A percentile compares a stretch with the other conserved stretches of the same genome.
Conservation (phyloP, 2,888 invertebrate genomes). For the Lycocerus yunnanus region DNA sequence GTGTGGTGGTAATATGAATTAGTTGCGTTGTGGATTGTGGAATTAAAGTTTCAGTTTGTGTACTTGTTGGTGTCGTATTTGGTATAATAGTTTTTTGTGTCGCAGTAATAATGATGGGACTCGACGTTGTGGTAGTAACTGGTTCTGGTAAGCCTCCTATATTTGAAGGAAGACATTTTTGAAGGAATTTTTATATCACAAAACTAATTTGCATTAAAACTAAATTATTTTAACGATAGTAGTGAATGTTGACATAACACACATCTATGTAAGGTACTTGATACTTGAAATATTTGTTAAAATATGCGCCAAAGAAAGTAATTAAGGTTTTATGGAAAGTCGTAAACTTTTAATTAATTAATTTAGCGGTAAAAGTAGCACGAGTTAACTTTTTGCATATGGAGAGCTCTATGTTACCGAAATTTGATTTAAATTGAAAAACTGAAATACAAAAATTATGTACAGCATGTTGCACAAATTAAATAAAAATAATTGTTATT, state of each 20-base stretch:
- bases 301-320: not conserved
- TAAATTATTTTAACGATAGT: not conserved
- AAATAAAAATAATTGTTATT: too few species aligned
- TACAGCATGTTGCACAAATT: too few species aligned
- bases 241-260: not conserved
- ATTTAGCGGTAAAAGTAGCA: not conserved
- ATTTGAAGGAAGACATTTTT: not conserved
- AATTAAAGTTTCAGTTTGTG: not conserved
- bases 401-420: too few species aligned
- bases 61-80: not conserved
- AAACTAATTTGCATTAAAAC: not conserved
- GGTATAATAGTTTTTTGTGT: slow-evolving; percentile 1
- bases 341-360: not conserved
- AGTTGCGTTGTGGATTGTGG: not conserved
- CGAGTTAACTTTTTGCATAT: not conserved
- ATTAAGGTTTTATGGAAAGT: not conserved
- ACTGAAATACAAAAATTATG: too few species aligned
- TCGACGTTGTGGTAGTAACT: not conserved
- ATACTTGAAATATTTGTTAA: not conserved
- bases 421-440: not conserved
- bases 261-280: not conserved
- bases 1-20: not conserved
- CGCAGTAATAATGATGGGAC: not conserved
- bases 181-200: not conserved
- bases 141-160: not conserved